phyloP scores from a whole-genome alignment of 2,113 vertebrate species.

The Procavia capensis region DNA sequence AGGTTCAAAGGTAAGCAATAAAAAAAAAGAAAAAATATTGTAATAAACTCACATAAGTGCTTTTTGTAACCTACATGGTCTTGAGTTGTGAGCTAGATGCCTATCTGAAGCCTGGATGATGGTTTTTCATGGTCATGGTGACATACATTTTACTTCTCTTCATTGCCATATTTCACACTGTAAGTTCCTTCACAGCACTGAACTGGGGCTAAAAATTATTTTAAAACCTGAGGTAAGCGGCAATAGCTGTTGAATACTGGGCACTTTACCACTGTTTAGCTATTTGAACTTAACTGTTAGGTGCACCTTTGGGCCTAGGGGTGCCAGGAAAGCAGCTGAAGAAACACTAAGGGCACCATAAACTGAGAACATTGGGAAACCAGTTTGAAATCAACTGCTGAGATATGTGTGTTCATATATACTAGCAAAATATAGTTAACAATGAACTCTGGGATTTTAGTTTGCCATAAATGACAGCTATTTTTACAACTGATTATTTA shows the following conservation, averaged over 20 bases:
- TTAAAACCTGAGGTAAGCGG: background rate
- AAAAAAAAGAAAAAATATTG: background rate
- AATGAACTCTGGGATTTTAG: background rate
- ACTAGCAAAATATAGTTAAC: background rate
- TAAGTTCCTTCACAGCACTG: slow-evolving; percentile 14
- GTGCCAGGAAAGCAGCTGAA: background rate
- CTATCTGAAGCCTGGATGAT: background rate
- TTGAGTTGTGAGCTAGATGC: background rate
- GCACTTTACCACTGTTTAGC: background rate
- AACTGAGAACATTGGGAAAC: background rate
- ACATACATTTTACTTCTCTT: background rate
- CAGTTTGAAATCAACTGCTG: background rate
- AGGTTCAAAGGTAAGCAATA: slow-evolving; percentile 73
- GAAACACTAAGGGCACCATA: background rate
- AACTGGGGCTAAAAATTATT: background rate
- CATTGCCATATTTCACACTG: slow-evolving; percentile 10
- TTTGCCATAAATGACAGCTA: background rate
- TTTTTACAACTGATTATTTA: no score
- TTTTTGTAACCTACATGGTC: background rate
- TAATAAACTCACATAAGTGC: background rate
- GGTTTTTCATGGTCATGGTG: background rate
- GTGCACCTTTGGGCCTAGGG: background rate
- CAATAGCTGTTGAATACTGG: background rate
- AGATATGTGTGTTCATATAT: background rate
- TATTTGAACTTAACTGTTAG: background rate